Percentiles rank a stretch among this genome's conserved stretches.
Conservation (phyloP, 2,113 vertebrate species). For the Protobothrops flavoviridis region DNA sequence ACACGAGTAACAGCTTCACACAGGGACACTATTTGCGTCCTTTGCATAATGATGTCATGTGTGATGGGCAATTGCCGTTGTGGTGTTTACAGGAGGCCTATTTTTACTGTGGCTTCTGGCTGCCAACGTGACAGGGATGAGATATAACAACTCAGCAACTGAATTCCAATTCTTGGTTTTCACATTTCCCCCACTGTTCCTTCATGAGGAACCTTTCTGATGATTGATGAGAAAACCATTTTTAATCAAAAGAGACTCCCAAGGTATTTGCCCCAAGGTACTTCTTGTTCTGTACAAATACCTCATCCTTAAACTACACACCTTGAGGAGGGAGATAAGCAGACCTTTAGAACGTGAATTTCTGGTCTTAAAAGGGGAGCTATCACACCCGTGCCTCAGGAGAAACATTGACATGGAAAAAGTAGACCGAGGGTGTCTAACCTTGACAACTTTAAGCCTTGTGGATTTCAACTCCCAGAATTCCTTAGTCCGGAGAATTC, state of each 20-base stretch:
- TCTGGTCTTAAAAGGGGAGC: conserved; percentile 49
- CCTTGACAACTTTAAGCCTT: background rate
- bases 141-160: background rate
- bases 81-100: background rate
- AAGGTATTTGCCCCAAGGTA: conserved; percentile 6
- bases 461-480: background rate
- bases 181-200: background rate
- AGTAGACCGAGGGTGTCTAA: background rate
- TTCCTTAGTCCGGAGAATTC: background rate
- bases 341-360: conserved; percentile 24
- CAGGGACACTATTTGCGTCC: background rate
- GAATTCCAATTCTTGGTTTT: background rate
- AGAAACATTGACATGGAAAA: conserved; percentile 41
- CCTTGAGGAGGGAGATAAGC: background rate
- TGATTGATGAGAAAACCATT: background rate
- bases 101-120: background rate
- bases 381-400: conserved; percentile 38
- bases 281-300: conserved; percentile 16
- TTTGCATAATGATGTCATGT: background rate
- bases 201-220: conserved; percentile 4
- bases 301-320: background rate
- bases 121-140: background rate
- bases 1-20: background rate
- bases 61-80: background rate
- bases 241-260: conserved; percentile 25